phyloP scores from a whole-genome alignment of 2,797 vertebrate species.

The Onychomys leucogaster region DNA sequence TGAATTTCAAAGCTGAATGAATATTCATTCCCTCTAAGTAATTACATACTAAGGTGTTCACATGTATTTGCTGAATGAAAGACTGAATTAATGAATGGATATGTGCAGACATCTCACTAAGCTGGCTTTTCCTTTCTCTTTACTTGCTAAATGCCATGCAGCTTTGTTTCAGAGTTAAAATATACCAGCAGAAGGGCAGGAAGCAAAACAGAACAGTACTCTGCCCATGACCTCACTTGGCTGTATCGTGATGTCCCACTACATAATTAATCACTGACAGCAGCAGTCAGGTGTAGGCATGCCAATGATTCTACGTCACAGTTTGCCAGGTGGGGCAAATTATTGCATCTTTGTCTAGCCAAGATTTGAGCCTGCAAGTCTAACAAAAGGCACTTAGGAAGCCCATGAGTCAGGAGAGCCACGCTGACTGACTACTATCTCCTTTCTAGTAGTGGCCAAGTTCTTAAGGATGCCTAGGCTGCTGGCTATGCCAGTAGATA shows the following conservation, averaged over 20 bases:
- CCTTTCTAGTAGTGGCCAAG: background rate
- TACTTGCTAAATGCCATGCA: conserved; percentile 47
- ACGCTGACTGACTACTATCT: conserved; percentile 46
- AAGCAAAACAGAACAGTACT: conserved; percentile 40
- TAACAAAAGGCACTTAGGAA: conserved; percentile 69
- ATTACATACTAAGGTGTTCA: conserved; percentile 74
- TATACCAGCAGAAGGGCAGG: conserved; percentile 44
- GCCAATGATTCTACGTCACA: conserved; percentile 42
- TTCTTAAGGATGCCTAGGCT: conserved; percentile 7
- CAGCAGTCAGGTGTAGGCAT: conserved; percentile 35
- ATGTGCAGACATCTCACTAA: conserved; percentile 60
- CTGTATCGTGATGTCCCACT: background rate
- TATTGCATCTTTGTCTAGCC: conserved; percentile 52
- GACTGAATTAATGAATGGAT: conserved; percentile 76
- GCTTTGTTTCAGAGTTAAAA: conserved; percentile 65
- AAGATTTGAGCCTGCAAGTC: conserved; percentile 55
- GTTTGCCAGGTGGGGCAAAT: conserved; percentile 77
- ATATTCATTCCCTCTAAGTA: conserved; percentile 79
- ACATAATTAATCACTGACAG: conserved; percentile 71
- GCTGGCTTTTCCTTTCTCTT: conserved; percentile 7
- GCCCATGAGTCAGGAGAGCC: conserved; percentile 39
- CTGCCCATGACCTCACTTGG: conserved; percentile 56
- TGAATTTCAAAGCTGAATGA: conserved; percentile 81
- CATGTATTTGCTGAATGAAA: conserved; percentile 78
- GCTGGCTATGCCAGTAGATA: background rate